Conservation (phyloP, 2,113 vertebrate genomes). For the Polypterus senegalus region DNA sequence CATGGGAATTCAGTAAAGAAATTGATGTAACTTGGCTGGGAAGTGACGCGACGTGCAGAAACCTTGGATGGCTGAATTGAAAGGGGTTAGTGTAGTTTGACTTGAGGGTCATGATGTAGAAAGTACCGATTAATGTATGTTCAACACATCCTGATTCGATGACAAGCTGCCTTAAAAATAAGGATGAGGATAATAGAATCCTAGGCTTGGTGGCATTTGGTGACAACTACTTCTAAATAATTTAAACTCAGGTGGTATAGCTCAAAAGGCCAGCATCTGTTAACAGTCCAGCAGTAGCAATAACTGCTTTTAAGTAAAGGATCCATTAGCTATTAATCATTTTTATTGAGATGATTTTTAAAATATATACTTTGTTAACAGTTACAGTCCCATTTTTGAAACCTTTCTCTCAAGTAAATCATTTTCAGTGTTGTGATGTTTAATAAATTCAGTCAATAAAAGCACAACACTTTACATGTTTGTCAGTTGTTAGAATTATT, state of each 20-base stretch:
- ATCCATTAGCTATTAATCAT: too few species aligned
- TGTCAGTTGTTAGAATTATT: too few species aligned
- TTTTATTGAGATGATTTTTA: too few species aligned
- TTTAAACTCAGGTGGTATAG: constrained; percentile 41
- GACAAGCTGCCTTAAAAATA: constrained; percentile 26
- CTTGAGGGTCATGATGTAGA: constrained; percentile 25
- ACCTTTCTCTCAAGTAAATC: too few species aligned
- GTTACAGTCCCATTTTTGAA: too few species aligned
- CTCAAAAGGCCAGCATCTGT: constrained; percentile 61
- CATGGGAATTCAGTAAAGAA: constrained; percentile 34
- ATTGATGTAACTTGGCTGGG: constrained; percentile 31
- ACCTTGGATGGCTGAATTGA: constrained; percentile 24
- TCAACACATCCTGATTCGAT: constrained; percentile 42
- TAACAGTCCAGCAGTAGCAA: constrained; percentile 35
- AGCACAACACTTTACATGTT: too few species aligned
- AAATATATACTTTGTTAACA: too few species aligned
- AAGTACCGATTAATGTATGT: constrained; percentile 37
- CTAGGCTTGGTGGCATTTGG: constrained; percentile 56
- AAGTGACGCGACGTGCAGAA: constrained; percentile 25
- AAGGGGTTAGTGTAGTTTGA: constrained; percentile 24
- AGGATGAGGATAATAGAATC: constrained; percentile 28
- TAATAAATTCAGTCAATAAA: too few species aligned
- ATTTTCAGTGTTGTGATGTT: too few species aligned
- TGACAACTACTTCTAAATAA: constrained; percentile 50
- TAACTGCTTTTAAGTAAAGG: neutral